Evolutionary conservation across 2,113 vertebrate species (phyloP).

Genomic region (mouse (Mus musculus)): GRCm39 chr17:67905001-67905500

Average conservation of each 20-base stretch:
- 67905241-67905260: background rate
- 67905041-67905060: background rate
- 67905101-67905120: background rate
- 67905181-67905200: background rate
- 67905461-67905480: background rate
- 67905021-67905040: background rate
- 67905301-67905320: background rate
- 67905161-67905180: background rate
- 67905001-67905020: background rate
- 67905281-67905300: background rate
- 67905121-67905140: background rate
- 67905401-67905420: background rate
- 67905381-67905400: background rate
- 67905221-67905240: background rate
- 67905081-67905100: background rate
- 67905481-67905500: background rate
- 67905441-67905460: background rate
- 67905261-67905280: background rate
- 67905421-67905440: background rate
- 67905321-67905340: background rate
- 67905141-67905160: too few species aligned
- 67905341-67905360: background rate
- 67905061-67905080: background rate
- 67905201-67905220: background rate
- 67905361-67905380: background rate